Conservation (phyloP, 2,797 vertebrate species). For the Clarias pachynema region DNA sequence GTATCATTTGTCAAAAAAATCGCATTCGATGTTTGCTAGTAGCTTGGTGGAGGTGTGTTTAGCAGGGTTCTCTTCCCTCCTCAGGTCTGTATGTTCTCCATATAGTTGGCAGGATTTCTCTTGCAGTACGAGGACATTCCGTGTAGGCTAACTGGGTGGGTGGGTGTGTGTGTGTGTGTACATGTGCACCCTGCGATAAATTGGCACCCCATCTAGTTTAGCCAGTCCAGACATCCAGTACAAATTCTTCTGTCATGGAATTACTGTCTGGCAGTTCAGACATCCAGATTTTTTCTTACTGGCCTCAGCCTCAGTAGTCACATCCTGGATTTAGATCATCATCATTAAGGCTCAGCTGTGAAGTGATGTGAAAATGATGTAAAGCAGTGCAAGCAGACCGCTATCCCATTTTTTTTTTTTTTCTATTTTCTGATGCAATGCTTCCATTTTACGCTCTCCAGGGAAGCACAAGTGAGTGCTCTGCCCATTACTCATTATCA, state of each 20-base stretch:
- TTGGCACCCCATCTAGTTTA: no score
- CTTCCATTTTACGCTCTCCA: conserved; percentile 52
- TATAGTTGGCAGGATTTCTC: no score
- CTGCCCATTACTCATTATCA: conserved; percentile 47
- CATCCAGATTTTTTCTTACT: not conserved
- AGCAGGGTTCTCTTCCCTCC: no score
- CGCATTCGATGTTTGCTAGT: no score
- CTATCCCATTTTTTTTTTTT: conserved; percentile 24
- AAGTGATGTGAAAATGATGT: conserved; percentile 56
- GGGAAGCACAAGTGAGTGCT: conserved; percentile 37
- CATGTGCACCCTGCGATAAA: no score
- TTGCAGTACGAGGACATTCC: no score
- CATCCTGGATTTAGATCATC: not conserved
- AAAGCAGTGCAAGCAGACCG: conserved; percentile 56
- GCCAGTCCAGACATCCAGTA: no score
- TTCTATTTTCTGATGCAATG: conserved; percentile 55
- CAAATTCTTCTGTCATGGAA: not conserved
- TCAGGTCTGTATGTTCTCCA: no score
- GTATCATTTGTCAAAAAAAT: no score
- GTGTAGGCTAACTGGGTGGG: no score
- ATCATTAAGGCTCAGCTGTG: conserved; percentile 28
- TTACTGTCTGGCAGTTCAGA: not conserved
- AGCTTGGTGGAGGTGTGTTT: no score
- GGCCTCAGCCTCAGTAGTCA: not conserved
- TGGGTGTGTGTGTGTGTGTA: no score